Conservation (phyloP, 1,140 invertebrate genomes). For the Trypoxylus dichotomus region DNA sequence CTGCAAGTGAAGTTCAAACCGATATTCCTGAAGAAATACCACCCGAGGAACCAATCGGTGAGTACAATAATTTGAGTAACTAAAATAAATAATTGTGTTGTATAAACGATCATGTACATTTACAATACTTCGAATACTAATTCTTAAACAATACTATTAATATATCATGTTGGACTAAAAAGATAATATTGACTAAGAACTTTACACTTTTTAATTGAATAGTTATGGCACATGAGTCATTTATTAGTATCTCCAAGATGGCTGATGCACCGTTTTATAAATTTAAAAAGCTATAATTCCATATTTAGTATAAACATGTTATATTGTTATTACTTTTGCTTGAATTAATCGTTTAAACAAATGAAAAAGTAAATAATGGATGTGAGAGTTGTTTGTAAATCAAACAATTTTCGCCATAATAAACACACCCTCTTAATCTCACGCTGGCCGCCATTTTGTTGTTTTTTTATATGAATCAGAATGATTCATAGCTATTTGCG, state of each 20-base stretch:
- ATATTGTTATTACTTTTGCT: not conserved
- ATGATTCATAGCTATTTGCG: not conserved
- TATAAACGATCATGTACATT: not conserved
- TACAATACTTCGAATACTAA: not conserved
- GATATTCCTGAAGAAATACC: not conserved
- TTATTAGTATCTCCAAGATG: not conserved
- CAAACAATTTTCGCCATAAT: not conserved
- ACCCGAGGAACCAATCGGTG: not conserved
- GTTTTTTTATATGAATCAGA: not conserved
- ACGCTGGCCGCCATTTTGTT: not conserved
- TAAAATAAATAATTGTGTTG: not conserved
- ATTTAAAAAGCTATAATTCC: not conserved
- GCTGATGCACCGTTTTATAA: not conserved
- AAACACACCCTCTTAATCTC: not conserved
- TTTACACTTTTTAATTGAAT: not conserved
- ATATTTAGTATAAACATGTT: not conserved
- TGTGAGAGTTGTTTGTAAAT: not conserved
- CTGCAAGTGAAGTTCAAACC: not conserved
- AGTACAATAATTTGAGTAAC: not conserved
- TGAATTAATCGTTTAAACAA: not conserved
- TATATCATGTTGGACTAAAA: not conserved
- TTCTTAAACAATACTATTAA: too few species aligned
- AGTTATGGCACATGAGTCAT: not conserved
- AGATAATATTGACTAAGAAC: not conserved
- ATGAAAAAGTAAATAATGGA: not conserved